Conservation (phyloP, 2,888 invertebrate genomes). For the Chrysina gloriosa region DNA sequence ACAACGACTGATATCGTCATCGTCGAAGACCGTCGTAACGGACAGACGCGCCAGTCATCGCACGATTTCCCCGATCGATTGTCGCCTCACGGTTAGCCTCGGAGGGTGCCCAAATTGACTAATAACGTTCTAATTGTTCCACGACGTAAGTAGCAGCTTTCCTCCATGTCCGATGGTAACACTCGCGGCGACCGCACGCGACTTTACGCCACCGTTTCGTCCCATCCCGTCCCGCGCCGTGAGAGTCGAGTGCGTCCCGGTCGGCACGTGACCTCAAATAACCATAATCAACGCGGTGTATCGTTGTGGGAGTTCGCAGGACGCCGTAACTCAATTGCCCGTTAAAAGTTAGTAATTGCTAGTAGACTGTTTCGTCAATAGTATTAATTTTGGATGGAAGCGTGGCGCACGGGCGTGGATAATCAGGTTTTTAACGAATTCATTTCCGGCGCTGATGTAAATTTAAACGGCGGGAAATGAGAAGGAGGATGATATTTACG, state of each 20-base stretch:
- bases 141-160: constrained; percentile 18
- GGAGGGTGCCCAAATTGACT: constrained; percentile 39
- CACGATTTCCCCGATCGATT: constrained; percentile 1
- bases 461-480: constrained; percentile 3
- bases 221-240: constrained; percentile 6
- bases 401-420: constrained; percentile 27
- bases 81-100: background rate
- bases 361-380: constrained; percentile 41
- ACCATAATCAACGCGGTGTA: constrained; percentile 19
- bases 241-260: background rate
- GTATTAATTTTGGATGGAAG: constrained; percentile 33
- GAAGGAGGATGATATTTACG: too few relatives aligned
- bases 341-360: constrained; percentile 42
- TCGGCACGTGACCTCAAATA: constrained; percentile 23
- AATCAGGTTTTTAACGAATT: constrained; percentile 26
- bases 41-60: background rate
- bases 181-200: background rate
- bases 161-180: background rate
- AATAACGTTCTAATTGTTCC: constrained; percentile 38
- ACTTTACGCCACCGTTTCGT: too few relatives aligned
- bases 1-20: background rate
- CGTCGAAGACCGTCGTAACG: background rate
- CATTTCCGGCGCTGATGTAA: constrained; percentile 12
- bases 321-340: constrained; percentile 40
- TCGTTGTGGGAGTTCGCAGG: background rate